Conservation (phyloP, 2,888 invertebrate species). For the Epirrita christyi region DNA sequence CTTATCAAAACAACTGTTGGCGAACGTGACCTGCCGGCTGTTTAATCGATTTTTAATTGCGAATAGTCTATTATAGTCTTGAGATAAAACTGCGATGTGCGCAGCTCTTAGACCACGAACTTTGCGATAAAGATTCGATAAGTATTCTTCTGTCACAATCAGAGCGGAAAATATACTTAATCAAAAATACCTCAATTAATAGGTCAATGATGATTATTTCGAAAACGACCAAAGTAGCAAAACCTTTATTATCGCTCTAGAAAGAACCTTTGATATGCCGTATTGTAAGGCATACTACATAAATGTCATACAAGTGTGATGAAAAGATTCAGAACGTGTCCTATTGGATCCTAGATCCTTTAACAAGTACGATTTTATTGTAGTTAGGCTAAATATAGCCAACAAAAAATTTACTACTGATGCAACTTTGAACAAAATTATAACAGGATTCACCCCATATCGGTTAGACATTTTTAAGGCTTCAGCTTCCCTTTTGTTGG, state of each 20-base stretch:
- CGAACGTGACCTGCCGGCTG: constrained; percentile 70
- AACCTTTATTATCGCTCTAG: too few species aligned
- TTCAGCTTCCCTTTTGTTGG: constrained; percentile 77
- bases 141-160: constrained; percentile 25
- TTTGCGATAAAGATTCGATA: constrained; percentile 58
- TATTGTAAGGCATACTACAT: too few species aligned
- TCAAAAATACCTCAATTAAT: constrained; percentile 1
- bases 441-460: constrained; percentile 72
- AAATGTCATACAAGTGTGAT: background rate
- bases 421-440: constrained; percentile 50
- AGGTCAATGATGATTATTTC: background rate
- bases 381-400: background rate
- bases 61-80: constrained; percentile 70
- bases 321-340: background rate
- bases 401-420: constrained; percentile 19
- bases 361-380: too few species aligned
- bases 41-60: constrained; percentile 83
- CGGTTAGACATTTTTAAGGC: constrained; percentile 67
- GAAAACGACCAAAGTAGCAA: background rate
- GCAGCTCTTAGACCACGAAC: constrained; percentile 58
- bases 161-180: constrained; percentile 4
- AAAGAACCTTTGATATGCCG: background rate
- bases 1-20: constrained; percentile 65
- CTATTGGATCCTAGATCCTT: too few species aligned
- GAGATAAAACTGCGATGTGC: constrained; percentile 72